A percentile compares a stretch with the other conserved stretches of the same genome.
These are phyloP conservation scores for Delichon dasypus DNA, from an alignment of 2,797 vertebrate genomes.

Conservation along the genomic window DNA sequence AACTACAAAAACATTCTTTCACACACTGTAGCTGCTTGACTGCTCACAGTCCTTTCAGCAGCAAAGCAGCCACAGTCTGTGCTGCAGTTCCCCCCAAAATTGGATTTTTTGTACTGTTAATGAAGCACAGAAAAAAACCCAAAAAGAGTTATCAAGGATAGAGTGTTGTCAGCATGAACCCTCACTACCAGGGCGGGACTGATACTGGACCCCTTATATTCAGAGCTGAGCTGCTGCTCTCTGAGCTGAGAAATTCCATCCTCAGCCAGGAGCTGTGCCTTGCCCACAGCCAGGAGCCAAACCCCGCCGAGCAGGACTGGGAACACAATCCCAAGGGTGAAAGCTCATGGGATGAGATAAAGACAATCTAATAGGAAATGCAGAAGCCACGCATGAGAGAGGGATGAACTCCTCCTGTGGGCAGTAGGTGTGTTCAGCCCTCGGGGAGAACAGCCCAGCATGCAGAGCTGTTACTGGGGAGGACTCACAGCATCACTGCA, in stretches of 20 bases:
- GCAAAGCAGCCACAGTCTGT: not conserved
- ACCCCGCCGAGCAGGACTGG: not conserved
- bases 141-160: not conserved
- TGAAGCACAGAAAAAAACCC: not conserved
- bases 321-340: too few relatives aligned
- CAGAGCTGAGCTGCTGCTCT: not conserved
- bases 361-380: not conserved
- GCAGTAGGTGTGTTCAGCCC: not conserved
- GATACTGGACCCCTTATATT: too few relatives aligned
- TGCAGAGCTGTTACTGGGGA: rapidly evolving
- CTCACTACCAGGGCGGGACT: not conserved
- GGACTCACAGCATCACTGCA: rapidly evolving
- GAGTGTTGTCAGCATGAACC: not conserved
- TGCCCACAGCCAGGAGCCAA: not conserved
- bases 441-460: not conserved
- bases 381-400: rapidly evolving
- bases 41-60: not conserved
- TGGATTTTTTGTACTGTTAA: not conserved
- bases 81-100: not conserved
- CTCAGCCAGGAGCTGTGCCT: not conserved
- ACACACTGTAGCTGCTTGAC: not conserved
- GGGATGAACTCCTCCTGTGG: not conserved
- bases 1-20: not conserved
- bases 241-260: not conserved
- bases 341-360: not conserved